Conservation (phyloP, 2,888 invertebrate genomes). For the Spodoptera exigua region DNA sequence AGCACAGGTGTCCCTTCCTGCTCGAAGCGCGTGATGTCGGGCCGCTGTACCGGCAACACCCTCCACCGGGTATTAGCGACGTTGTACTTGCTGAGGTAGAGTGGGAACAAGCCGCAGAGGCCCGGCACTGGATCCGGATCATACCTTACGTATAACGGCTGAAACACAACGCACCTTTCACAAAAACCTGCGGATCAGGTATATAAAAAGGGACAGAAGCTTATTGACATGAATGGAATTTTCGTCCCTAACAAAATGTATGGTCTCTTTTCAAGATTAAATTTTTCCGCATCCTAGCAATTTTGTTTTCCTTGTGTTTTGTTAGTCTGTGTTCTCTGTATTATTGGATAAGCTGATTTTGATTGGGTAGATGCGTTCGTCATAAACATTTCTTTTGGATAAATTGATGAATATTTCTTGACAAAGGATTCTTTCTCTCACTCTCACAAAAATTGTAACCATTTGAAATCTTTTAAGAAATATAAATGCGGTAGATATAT, state of each 20-base stretch:
- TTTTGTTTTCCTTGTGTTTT: conserved; percentile 61
- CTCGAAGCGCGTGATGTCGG: conserved; percentile 81
- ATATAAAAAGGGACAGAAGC: conserved; percentile 58
- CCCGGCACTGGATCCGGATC: conserved; percentile 84
- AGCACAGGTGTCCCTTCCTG: conserved; percentile 74
- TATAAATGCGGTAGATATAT: no score
- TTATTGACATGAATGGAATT: conserved; percentile 66
- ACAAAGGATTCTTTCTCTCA: no score
- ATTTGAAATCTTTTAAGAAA: no score
- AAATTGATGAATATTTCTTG: background rate
- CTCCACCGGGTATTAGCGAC: conserved; percentile 85
- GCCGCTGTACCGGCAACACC: conserved; percentile 74
- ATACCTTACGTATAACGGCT: conserved; percentile 84
- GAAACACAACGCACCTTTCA: conserved; percentile 63
- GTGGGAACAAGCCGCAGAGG: conserved; percentile 75
- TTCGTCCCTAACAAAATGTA: conserved; percentile 62
- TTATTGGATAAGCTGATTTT: conserved; percentile 45
- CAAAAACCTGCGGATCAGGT: conserved; percentile 45
- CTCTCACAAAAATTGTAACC: no score
- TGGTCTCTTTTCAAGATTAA: conserved; percentile 61
- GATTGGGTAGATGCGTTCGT: conserved; percentile 5
- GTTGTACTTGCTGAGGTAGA: conserved; percentile 81
- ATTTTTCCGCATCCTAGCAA: conserved; percentile 59
- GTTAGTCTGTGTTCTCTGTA: conserved; percentile 37
- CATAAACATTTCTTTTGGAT: conserved; percentile 6